Percentiles rank a stretch among this genome's conserved stretches.
Evolutionary conservation across 2,113 vertebrate species (phyloP).

Genomic region (Myiozetetes cayanensis): DNA sequence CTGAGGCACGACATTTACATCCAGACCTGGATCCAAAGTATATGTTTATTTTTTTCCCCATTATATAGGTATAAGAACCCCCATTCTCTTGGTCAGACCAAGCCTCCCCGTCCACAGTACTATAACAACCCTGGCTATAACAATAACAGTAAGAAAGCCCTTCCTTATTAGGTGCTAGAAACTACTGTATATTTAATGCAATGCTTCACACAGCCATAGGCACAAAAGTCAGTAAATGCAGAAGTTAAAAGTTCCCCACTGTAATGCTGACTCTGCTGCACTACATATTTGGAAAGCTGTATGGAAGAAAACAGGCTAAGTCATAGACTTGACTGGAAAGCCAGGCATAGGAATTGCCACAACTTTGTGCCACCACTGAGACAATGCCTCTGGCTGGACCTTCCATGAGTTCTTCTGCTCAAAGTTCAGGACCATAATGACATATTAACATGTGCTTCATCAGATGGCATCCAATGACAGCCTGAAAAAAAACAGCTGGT

Average conservation of each 20-base stretch:
- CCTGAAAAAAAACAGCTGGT: not conserved
- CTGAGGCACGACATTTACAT: slow-evolving; percentile 29
- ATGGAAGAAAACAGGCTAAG: not conserved
- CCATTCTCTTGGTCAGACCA: slow-evolving; percentile 3
- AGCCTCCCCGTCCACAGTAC: slow-evolving; percentile 8
- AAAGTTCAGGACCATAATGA: not conserved
- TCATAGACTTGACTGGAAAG: not conserved
- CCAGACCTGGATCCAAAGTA: not conserved
- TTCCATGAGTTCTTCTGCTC: not conserved
- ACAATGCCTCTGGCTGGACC: not conserved
- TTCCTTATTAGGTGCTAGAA: slow-evolving; percentile 65
- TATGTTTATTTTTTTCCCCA: slow-evolving; percentile 34
- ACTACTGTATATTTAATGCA: slow-evolving; percentile 43
- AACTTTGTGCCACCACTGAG: not conserved
- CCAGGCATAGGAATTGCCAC: not conserved
- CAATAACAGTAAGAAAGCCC: slow-evolving; percentile 55
- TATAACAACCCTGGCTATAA: slow-evolving; percentile 54
- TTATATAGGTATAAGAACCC: slow-evolving; percentile 11
- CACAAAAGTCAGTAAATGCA: slow-evolving; percentile 33
- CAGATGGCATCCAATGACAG: not conserved
- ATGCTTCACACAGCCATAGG: slow-evolving; percentile 19
- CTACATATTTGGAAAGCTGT: not conserved
- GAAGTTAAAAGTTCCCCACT: not conserved
- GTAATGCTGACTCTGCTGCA: not conserved
- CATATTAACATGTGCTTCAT: not conserved